These are phyloP conservation scores for Micropterix aruncella DNA, from an alignment of 2,888 invertebrate genomes.

Conservation along the genomic window DNA sequence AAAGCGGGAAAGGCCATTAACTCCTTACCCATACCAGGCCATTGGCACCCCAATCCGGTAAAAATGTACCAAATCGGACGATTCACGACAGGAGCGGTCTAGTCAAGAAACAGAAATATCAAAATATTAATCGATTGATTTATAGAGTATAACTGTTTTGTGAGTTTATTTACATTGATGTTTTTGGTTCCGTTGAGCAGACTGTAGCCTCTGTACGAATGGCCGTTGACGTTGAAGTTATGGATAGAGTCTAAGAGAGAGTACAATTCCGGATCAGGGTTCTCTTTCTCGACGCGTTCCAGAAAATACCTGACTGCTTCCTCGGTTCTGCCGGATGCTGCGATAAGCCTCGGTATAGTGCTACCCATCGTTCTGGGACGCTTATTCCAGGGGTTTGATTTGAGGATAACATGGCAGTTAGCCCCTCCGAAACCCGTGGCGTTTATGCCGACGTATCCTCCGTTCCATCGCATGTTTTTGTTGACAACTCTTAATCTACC, in stretches of 20 bases:
- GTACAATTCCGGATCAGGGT: conserved; percentile 58
- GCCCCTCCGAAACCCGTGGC: conserved; percentile 98
- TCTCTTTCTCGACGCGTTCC: conserved; percentile 41
- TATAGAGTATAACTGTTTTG: conserved; percentile 8
- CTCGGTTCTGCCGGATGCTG: conserved; percentile 77
- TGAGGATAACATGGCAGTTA: conserved; percentile 81
- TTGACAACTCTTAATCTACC: conserved; percentile 84
- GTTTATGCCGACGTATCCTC: conserved; percentile 87
- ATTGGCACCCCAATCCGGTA: conserved; percentile 97
- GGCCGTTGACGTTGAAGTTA: conserved; percentile 53
- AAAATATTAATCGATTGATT: no score
- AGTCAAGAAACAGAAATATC: no score
- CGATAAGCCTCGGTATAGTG: conserved; percentile 49
- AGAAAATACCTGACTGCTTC: conserved; percentile 57
- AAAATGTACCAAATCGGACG: conserved; percentile 91
- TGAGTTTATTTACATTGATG: conserved; percentile 24
- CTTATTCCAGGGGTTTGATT: conserved; percentile 62
- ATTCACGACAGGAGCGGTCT: conserved; percentile 36
- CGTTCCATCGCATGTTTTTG: conserved; percentile 70
- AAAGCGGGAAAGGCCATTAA: conserved; percentile 76
- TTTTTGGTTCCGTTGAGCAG: conserved; percentile 50
- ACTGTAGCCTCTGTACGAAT: conserved; percentile 69
- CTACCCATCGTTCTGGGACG: conserved; percentile 34
- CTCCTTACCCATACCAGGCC: conserved; percentile 88
- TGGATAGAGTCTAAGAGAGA: conserved; percentile 66